Evolutionary conservation across 2,797 vertebrate genomes (phyloP), one percentile per base, ranked within the genome.

Genomic region (Pachyuromys duprasi): DNA sequence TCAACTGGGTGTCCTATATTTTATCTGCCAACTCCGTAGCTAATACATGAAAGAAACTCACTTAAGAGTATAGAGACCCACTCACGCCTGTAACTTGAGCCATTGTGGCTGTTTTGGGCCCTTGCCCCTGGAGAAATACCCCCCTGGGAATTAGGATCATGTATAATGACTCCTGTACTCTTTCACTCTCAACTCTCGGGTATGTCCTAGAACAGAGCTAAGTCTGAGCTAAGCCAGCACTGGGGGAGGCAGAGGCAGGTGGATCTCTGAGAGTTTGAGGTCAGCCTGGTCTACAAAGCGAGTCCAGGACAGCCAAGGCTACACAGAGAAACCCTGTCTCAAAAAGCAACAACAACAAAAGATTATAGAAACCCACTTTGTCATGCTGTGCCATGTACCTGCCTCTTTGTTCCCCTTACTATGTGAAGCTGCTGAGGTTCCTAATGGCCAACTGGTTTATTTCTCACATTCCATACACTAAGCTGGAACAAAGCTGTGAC

Each of bases 401-500:
- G 2, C 49, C 49, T 49, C n/a, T n/a, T n/a, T n/a, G n/a, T n/a
- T n/a, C n/a, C n/a, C n/a, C n/a, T 75, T 78, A 65, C 70, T 49
- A 5, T 15, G 5, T 20, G n/a, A 81, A 95, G 60, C 42, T 72
- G 24, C 69, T 5, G 39, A 60, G 74, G 15, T 33, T 33, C 42
- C 6, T 20, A 74, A 90, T 65, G 65, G 17, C 90, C 90, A 82
- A 88, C 67, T 78, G 79, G 36, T 31, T 83, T 95, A 62, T 92
- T 95, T 83, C 55, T 39, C 36, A 65, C 11, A 86, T 24, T 90
- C 89, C 60, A 76, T 4, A 60, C 3, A 36, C 60, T 55, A 89
- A n/a, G 39, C 49, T 65, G 15, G 67, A 93, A 63, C 11, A 53
- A 76, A 45, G 36, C 39, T 83, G 33, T 75, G 57, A 42, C 53